Conservation (phyloP, 2,797 vertebrate species). For the Kryptolebias ocellatus region DNA sequence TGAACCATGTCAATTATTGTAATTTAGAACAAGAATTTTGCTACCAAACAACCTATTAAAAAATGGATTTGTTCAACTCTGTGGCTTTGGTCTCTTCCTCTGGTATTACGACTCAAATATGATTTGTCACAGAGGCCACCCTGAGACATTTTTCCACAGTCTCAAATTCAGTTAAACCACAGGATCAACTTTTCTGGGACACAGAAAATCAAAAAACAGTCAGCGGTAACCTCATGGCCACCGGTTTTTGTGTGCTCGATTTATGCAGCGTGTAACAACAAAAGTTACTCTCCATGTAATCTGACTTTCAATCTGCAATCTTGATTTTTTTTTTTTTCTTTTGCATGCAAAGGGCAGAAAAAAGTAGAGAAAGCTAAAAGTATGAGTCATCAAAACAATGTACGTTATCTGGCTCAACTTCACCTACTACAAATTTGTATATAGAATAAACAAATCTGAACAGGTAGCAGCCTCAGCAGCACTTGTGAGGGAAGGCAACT, state of each 20-base stretch:
- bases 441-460: too few species aligned
- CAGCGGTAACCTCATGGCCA: neutral
- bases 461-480: too few species aligned
- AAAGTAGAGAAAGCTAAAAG: neutral
- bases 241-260: slow-evolving; percentile 3
- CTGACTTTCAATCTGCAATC: slow-evolving; percentile 41
- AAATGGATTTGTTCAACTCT: slow-evolving; percentile 50
- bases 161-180: slow-evolving; percentile 21
- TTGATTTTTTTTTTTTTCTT: slow-evolving; percentile 13
- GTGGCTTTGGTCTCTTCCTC: slow-evolving; percentile 44
- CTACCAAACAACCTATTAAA: slow-evolving; percentile 25
- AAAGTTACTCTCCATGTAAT: slow-evolving; percentile 2
- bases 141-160: neutral
- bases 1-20: slow-evolving; percentile 38
- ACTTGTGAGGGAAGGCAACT: too few species aligned
- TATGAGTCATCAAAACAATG: too few species aligned
- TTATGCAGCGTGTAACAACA: neutral
- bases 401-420: too few species aligned
- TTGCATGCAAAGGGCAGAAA: slow-evolving; percentile 9
- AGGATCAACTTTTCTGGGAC: slow-evolving; percentile 5
- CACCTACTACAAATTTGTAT: too few species aligned
- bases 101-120: slow-evolving; percentile 43
- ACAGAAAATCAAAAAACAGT: neutral
- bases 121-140: slow-evolving; percentile 34
- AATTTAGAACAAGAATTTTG: slow-evolving; percentile 50